phyloP scores from a whole-genome alignment of 64 coral and sea anemone species.

The Pocillopora verrucosa region DNA sequence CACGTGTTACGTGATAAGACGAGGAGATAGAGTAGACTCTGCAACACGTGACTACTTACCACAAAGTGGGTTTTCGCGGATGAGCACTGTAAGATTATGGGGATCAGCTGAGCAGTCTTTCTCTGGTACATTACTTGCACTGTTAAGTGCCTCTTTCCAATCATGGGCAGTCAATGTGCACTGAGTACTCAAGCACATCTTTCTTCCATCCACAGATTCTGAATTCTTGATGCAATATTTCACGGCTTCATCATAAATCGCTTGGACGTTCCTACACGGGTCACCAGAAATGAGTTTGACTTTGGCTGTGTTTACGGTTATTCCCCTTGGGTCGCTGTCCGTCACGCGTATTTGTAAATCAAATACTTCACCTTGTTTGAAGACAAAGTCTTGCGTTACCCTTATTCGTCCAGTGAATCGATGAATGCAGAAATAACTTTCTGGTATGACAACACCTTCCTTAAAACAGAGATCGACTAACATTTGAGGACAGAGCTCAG shows the following conservation, averaged over 20 bases:
- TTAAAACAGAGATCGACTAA: not conserved
- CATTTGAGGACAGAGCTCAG: conserved; percentile 5
- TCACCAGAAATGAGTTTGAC: not conserved
- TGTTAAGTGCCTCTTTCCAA: too few relatives aligned
- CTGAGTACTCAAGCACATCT: not conserved
- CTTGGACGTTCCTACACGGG: not conserved
- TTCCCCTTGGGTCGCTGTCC: not conserved
- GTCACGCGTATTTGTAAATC: conserved; percentile 1
- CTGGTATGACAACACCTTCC: not conserved
- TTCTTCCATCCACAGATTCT: not conserved
- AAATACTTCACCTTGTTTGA: conserved; percentile 13
- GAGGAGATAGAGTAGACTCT: too few relatives aligned
- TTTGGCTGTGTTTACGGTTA: conserved; percentile 2
- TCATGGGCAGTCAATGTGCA: not conserved
- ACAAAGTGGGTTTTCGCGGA: too few relatives aligned
- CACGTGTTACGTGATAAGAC: too few relatives aligned
- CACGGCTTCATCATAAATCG: not conserved
- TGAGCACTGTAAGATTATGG: too few relatives aligned
- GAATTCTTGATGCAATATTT: not conserved
- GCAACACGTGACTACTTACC: too few relatives aligned
- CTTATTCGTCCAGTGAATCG: not conserved
- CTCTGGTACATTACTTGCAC: too few relatives aligned
- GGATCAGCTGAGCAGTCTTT: too few relatives aligned
- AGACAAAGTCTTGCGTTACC: conserved; percentile 8
- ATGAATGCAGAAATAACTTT: conserved; percentile 36